These are phyloP conservation scores for Colistium nudipinnis DNA, from an alignment of 2,113 vertebrate genomes.

Conservation along the genomic window DNA sequence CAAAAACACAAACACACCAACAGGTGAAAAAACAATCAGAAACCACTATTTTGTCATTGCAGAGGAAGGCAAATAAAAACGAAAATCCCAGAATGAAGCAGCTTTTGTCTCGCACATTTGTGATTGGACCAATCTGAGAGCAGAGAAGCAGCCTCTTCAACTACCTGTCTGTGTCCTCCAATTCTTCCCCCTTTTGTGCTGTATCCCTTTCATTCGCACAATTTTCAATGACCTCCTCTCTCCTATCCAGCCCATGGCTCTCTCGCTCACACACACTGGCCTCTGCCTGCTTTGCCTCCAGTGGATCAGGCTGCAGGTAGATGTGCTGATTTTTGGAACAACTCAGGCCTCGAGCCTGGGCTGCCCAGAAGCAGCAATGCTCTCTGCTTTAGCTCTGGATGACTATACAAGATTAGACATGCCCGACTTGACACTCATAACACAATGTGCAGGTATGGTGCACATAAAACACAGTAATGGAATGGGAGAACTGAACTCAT, in stretches of 20 bases:
- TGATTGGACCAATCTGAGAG: constrained; percentile 38
- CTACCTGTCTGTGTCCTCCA: constrained; percentile 5
- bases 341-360: constrained; percentile 21
- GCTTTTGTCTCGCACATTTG: constrained; percentile 35
- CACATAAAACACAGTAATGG: constrained; percentile 14
- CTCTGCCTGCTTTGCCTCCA: constrained; percentile 2
- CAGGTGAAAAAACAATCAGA: constrained; percentile 19
- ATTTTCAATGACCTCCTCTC: constrained; percentile 37
- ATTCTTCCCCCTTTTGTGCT: not conserved
- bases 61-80: constrained; percentile 39
- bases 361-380: constrained; percentile 33
- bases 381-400: constrained; percentile 33
- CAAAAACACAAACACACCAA: constrained; percentile 24
- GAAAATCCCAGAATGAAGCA: constrained; percentile 42
- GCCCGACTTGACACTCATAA: constrained; percentile 62
- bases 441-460: constrained; percentile 47
- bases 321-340: constrained; percentile 26
- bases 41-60: constrained; percentile 2
- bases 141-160: constrained; percentile 17
- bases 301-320: constrained; percentile 14
- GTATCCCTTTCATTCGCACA: constrained; percentile 17
- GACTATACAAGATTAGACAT: constrained; percentile 53
- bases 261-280: constrained; percentile 14
- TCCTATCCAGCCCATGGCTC: not conserved
- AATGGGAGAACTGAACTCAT: not conserved